Conservation (phyloP, 1,140 invertebrate species). For the Zaprionus taronus region DNA sequence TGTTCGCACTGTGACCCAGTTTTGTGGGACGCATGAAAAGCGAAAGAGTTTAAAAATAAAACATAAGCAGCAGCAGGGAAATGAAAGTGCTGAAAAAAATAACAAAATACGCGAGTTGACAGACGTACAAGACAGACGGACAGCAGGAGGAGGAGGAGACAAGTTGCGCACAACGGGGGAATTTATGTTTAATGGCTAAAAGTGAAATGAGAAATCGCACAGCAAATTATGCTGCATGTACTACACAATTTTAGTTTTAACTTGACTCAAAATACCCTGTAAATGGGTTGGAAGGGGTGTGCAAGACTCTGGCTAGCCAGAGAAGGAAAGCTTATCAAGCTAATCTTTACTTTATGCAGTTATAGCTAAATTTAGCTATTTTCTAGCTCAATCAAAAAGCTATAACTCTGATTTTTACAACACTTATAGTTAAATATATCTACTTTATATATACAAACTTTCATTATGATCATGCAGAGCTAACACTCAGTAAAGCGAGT, state of each 20-base stretch:
- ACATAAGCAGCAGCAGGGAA: constrained; percentile 10
- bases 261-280: background rate
- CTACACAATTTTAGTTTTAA: constrained; percentile 52
- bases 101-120: constrained; percentile 21
- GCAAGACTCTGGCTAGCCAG: background rate
- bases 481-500: background rate
- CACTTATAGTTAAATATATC: background rate
- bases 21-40: constrained; percentile 39
- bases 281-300: background rate
- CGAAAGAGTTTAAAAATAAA: constrained; percentile 51
- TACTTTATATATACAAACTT: background rate
- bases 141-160: background rate
- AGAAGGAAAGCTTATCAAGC: background rate
- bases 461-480: background rate
- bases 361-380: background rate
- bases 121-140: background rate
- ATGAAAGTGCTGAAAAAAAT: constrained; percentile 33
- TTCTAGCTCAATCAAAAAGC: background rate
- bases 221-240: constrained; percentile 81
- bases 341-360: background rate
- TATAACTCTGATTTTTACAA: background rate
- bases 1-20: constrained; percentile 44
- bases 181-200: constrained; percentile 62
- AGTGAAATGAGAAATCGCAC: constrained; percentile 71
- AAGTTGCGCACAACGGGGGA: constrained; percentile 21